phyloP scores from a whole-genome alignment of 1,140 invertebrate species.

The Drosophila nigromelanica region DNA sequence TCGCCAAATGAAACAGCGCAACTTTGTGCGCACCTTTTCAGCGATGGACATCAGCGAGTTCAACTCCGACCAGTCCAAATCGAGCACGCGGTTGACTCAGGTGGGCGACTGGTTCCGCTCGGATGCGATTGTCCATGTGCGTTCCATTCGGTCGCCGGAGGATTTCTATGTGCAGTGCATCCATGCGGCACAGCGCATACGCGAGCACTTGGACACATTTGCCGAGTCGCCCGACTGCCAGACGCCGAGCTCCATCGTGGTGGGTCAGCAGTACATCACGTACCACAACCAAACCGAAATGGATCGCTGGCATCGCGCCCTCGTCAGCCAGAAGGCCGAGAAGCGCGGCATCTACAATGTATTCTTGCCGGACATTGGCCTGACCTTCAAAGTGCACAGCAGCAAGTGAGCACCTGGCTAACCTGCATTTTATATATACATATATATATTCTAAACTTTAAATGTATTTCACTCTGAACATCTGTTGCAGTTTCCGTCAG shows the following conservation, averaged over 20 bases:
- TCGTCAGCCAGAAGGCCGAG: conserved; percentile 42
- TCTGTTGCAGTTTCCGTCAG: conserved; percentile 50
- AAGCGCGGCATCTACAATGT: conserved; percentile 37
- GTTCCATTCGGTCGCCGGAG: conserved; percentile 38
- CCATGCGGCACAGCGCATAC: conserved; percentile 7
- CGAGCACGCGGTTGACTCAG: neutral
- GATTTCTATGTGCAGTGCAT: conserved; percentile 61
- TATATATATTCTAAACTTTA: neutral
- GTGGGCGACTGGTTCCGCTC: conserved; percentile 46
- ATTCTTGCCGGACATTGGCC: conserved; percentile 58
- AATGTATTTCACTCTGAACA: neutral
- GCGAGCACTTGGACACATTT: conserved; percentile 23
- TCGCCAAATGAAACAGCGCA: neutral
- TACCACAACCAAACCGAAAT: conserved; percentile 2
- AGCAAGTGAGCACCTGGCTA: conserved; percentile 34
- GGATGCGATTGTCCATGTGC: conserved; percentile 32
- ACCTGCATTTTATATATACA: neutral
- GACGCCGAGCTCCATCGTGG: conserved; percentile 17
- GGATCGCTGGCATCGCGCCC: conserved; percentile 41
- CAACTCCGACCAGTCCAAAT: neutral
- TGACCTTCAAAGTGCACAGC: neutral
- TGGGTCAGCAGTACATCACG: conserved; percentile 48
- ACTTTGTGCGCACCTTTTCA: conserved; percentile 29
- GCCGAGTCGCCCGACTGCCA: neutral
- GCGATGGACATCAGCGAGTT: conserved; percentile 32